A percentile compares a stretch with the other conserved stretches of the same genome.
These are phyloP conservation scores for Colostygia pectinataria DNA, from an alignment of 2,888 invertebrate genomes.

Conservation along the genomic window DNA sequence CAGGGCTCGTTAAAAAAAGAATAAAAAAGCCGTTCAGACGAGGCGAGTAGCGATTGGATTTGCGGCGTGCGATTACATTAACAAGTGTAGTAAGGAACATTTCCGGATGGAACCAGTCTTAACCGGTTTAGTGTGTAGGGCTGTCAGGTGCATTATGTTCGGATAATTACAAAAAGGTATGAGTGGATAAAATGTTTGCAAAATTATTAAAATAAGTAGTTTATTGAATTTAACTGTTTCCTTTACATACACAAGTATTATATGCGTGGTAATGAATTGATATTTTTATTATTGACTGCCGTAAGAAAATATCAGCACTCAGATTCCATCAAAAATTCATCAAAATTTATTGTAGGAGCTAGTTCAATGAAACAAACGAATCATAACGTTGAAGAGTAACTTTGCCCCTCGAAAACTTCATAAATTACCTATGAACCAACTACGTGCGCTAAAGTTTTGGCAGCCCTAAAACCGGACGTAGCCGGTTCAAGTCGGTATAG, in stretches of 20 bases:
- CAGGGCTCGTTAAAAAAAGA: constrained; percentile 30
- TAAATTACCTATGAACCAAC: constrained; percentile 22
- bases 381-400: constrained; percentile 19
- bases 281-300: too few relatives aligned
- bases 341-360: background rate
- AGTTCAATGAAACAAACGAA: background rate
- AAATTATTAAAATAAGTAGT: background rate
- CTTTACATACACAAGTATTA: too few relatives aligned
- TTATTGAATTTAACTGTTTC: background rate
- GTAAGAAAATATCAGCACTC: too few relatives aligned
- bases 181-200: background rate
- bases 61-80: constrained; percentile 71
- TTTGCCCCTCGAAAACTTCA: constrained; percentile 19
- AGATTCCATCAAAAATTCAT: too few relatives aligned
- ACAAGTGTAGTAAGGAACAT: constrained; percentile 68
- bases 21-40: constrained; percentile 29
- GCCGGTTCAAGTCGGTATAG: constrained; percentile 45
- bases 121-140: constrained; percentile 57
- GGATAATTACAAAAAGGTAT: background rate
- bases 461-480: constrained; percentile 40
- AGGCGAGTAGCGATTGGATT: constrained; percentile 55
- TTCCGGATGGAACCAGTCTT: constrained; percentile 60
- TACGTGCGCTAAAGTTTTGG: constrained; percentile 42
- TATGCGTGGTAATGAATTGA: too few relatives aligned
- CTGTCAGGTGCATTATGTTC: constrained; percentile 17